Evolutionary conservation across 1,140 invertebrate genomes (phyloP).

Genomic region (Papilio dardanus): DNA sequence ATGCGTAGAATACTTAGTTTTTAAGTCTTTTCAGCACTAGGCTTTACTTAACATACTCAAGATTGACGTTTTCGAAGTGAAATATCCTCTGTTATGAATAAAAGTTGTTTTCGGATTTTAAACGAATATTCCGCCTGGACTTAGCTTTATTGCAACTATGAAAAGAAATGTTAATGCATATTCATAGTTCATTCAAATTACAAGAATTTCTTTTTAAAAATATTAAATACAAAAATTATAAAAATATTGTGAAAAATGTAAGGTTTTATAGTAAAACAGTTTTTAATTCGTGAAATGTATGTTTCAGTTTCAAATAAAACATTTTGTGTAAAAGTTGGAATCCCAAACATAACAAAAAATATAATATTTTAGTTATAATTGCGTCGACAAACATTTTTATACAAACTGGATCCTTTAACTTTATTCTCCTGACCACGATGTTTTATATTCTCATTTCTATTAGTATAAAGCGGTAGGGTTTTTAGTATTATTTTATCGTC

Average conservation of each 20-base stretch:
- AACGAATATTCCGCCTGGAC: not conserved
- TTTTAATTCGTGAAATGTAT: not conserved
- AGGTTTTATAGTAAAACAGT: not conserved
- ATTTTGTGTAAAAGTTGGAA: not conserved
- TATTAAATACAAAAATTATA: not conserved
- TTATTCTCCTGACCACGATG: not conserved
- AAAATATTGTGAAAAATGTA: not conserved
- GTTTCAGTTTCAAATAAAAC: not conserved
- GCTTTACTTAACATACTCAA: not conserved
- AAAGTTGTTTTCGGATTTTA: not conserved
- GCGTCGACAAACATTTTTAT: not conserved
- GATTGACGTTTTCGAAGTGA: not conserved
- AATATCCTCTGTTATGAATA: not conserved
- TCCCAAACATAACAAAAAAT: not conserved
- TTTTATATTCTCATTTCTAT: conserved; percentile 9
- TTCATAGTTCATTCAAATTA: not conserved
- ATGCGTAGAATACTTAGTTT: too few species aligned
- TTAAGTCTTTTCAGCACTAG: too few species aligned
- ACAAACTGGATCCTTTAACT: not conserved
- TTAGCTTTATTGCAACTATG: not conserved
- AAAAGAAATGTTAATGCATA: not conserved
- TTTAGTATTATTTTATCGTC: conserved; percentile 57
- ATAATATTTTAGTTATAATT: not conserved
- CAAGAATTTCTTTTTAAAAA: not conserved
- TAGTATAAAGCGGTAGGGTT: conserved; percentile 35